Base-by-base conservation (phyloP, 2,797 vertebrate genomes). In the Typhlichthys subterraneus region DNA sequence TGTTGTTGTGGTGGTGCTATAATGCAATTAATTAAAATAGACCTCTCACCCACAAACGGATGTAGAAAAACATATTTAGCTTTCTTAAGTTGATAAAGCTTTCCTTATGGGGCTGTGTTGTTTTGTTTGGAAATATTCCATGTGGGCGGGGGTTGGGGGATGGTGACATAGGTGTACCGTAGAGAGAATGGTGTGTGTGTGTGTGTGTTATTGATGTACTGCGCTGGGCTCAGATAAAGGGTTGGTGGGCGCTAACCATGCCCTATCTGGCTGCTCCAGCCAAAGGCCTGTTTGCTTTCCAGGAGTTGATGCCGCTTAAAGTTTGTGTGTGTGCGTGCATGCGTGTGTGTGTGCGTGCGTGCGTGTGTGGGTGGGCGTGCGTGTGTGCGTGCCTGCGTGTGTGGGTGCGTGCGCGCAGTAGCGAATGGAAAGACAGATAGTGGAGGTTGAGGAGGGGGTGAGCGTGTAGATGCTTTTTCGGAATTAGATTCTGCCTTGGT, bases 111-210 rank as follows among this genome's bases (percentile, higher is more conserved):
- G 73, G 75, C 75, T 75, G 67, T 63, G 76, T 75, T 55, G 68
- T 87, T 91, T 90, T 92, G 85, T 92, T 90, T 90, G 86, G 71
- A 87, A 85, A 91, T 87, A 92, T 91, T 90, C 91, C 88, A 89
- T 50, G 15, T 10, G 85, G 83, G 73, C 72, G 77, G 83, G 74
- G 68, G 81, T 76, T 68, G 74, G 65, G 73, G 66, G 85, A 77
- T 76, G 70, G 72, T 81, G 84, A 83, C 79, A 72, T 63, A 55
- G 73, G 73, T 72, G 75, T 66, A 67, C 55, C 23, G 53, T 54
- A 48, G 66, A 9, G 7, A n/a, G 54, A 61, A 46, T 14, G 65
- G 70, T 52, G 55, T 59, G 80, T 63, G 53, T 72, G 82, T 79
- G 80, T 81, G 81, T 77, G 77, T 85, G 85, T 90, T 91, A 91